Evolutionary conservation across 2,113 vertebrate species (phyloP), one percentile per base, ranked within the genome.

Genomic region (Callochromis pleurospilus): DNA sequence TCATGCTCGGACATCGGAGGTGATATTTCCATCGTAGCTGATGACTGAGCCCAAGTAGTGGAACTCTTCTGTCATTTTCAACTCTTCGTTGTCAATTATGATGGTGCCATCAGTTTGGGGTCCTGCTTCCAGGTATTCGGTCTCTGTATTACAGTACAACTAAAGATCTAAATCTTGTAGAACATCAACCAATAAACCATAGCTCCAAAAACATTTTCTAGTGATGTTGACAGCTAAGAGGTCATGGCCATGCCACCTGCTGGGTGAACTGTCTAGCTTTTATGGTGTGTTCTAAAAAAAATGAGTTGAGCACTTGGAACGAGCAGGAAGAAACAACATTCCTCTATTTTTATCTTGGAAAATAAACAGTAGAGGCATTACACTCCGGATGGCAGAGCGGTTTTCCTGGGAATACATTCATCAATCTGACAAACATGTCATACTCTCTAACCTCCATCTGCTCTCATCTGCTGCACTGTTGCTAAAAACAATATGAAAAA

Each of bases 321-420:
- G 17, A 53, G 60, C 2, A 45, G 70, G 60, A 88, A 56, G 82
- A 70, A 73, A 86, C 31, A 85, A 60, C 24, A 15, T 26, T 40
- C 13, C 45, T 45, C 88, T 92, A 92, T 90, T 87, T 93, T 92
- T 91, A 79, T 89, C 82, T 90, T 40, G 54, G 17, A 89, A 82
- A 93, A 94, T 82, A 90, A 91, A 88, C 83, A 47, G 15, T 38
- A 54, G 79, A 33, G 60, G 80, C 60, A 60, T 55, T 3, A 17
- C 13, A n/a, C 14, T 24, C 47, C 1, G 15, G 45, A 80, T 13
- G 38, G 82, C 84, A 81, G 31, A 77, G 19, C 6, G 1, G 10
- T 56, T 81, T 83, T 80, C 68, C 47, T 77, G 45, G 58, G 87
- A 86, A 84, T 19, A 84, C 84, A n/a, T 9, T 31, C 45, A 58